Evolutionary conservation across 1,140 invertebrate genomes (phyloP).

Genomic region (Drosophila kohkoa): DNA sequence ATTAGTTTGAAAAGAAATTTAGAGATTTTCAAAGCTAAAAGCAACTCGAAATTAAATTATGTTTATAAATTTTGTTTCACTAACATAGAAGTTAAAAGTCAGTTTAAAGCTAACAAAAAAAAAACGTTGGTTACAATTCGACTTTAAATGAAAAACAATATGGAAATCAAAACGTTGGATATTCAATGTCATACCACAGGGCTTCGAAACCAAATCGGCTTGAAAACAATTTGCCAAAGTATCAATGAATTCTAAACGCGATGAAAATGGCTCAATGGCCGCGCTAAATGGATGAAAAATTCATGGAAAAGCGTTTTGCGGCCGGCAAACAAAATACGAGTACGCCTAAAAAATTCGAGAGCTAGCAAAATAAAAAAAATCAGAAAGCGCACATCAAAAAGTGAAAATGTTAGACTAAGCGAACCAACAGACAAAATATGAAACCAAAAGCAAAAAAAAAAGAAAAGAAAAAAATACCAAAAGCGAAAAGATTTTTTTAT

Average conservation of each 20-base stretch:
- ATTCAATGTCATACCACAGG: conserved; percentile 62
- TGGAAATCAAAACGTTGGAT: not conserved
- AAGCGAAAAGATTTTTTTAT: conserved; percentile 16
- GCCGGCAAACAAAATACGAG: conserved; percentile 56
- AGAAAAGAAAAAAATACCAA: not conserved
- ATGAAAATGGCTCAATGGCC: conserved; percentile 69
- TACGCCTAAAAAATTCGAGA: conserved; percentile 37
- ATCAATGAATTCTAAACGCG: conserved; percentile 79
- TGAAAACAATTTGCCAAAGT: conserved; percentile 72
- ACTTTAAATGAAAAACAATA: not conserved
- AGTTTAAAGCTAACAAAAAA: too few relatives aligned
- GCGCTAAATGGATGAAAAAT: conserved; percentile 77
- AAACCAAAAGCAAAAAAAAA: conserved; percentile 18
- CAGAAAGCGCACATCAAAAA: conserved; percentile 51
- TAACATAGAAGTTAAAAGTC: too few relatives aligned
- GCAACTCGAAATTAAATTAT: too few relatives aligned
- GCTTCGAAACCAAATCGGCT: conserved; percentile 35
- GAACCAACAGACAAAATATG: conserved; percentile 38
- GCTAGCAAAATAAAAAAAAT: not conserved
- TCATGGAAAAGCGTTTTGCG: conserved; percentile 74
- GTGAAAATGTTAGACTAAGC: conserved; percentile 61
- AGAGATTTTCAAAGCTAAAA: too few relatives aligned
- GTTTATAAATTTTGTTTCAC: too few relatives aligned
- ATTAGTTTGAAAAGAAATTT: too few relatives aligned
- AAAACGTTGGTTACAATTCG: too few relatives aligned